Evolutionary conservation across 2,113 vertebrate species (phyloP).

Genomic region (Speoplatyrhinus poulsoni): DNA sequence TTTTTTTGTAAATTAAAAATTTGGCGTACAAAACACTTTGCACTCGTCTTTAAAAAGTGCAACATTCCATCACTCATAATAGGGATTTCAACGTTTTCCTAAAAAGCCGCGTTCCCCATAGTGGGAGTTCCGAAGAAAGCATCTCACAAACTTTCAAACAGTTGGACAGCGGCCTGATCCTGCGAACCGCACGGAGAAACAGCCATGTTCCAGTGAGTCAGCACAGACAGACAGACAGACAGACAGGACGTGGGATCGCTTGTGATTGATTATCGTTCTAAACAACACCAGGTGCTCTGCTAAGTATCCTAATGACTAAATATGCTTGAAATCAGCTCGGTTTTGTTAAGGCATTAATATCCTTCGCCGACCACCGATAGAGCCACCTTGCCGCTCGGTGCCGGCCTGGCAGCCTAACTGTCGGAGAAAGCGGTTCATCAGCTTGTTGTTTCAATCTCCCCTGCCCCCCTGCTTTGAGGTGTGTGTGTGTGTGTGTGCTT

Average conservation of each 20-base stretch:
- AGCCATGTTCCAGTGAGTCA: no score
- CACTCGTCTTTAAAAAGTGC: no score
- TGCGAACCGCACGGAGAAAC: no score
- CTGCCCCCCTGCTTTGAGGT: constrained; percentile 48
- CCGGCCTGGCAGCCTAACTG: constrained; percentile 57
- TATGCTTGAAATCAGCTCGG: constrained; percentile 54
- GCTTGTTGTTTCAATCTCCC: constrained; percentile 62
- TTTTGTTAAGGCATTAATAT: constrained; percentile 61
- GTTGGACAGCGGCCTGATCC: no score
- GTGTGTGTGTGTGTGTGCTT: constrained; percentile 22
- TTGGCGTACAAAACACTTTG: no score
- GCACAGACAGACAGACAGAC: background rate
- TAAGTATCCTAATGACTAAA: constrained; percentile 42
- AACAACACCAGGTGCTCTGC: constrained; percentile 29
- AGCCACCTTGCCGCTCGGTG: constrained; percentile 61
- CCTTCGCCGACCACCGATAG: constrained; percentile 46
- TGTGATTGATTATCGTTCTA: constrained; percentile 46
- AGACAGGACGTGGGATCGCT: constrained; percentile 4
- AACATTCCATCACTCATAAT: no score
- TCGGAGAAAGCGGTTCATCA: constrained; percentile 58
- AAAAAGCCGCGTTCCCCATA: no score
- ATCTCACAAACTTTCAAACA: no score
- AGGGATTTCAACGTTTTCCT: no score
- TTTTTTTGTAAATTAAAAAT: no score
- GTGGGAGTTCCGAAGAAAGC: no score